These are phyloP conservation scores for Clarias gariepinus DNA, from an alignment of 2,113 vertebrate genomes.

Conservation along the genomic window DNA sequence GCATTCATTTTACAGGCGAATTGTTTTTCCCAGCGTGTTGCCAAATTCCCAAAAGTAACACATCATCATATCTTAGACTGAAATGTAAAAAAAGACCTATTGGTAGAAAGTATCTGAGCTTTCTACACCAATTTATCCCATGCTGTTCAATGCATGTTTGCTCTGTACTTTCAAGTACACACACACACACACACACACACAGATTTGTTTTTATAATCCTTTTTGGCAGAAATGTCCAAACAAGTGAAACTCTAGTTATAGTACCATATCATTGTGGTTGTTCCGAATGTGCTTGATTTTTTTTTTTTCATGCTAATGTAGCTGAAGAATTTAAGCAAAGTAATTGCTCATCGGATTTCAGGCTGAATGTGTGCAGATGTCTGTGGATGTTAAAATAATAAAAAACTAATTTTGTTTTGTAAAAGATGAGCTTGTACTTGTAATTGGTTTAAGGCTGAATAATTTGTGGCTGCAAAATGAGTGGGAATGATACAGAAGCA, in stretches of 20 bases:
- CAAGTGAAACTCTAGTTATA: constrained; percentile 55
- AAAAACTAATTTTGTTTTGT: constrained; percentile 26
- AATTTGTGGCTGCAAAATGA: neutral
- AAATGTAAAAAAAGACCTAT: constrained; percentile 38
- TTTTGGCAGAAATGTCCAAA: constrained; percentile 34
- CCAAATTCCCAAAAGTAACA: constrained; percentile 42
- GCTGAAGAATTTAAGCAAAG: constrained; percentile 55
- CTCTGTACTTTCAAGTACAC: constrained; percentile 27
- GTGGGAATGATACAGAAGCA: neutral
- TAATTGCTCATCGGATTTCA: constrained; percentile 55
- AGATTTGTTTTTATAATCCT: constrained; percentile 45
- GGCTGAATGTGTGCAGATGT: constrained; percentile 33
- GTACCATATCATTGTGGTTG: constrained; percentile 57
- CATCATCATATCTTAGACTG: constrained; percentile 35
- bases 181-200: constrained; percentile 35
- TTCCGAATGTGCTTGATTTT: constrained; percentile 52
- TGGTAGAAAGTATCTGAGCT: constrained; percentile 40
- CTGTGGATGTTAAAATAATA: constrained; percentile 11
- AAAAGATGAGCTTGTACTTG: neutral
- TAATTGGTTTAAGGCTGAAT: constrained; percentile 13
- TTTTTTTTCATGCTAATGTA: constrained; percentile 64
- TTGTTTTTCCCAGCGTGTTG: constrained; percentile 36
- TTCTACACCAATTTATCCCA: constrained; percentile 38
- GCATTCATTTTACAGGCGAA: constrained; percentile 42
- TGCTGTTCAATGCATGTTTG: constrained; percentile 17